Conservation (phyloP, 2,797 vertebrate species). For the Ibycter americanus region DNA sequence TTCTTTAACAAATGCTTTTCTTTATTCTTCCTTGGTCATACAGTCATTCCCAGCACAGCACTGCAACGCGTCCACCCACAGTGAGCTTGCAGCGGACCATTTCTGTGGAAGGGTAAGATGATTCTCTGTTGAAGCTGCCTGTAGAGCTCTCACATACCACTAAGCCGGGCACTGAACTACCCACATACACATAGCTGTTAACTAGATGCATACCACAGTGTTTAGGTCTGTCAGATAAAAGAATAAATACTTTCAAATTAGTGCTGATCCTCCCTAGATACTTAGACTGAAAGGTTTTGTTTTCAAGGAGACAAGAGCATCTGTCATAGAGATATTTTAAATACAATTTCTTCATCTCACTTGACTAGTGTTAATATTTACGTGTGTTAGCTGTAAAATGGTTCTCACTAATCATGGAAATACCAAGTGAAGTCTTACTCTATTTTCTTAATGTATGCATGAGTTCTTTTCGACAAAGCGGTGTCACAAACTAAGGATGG, state of each 20-base stretch:
- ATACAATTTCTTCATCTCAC: neutral
- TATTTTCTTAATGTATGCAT: neutral
- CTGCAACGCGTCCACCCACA: constrained; percentile 77
- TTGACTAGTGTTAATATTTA: neutral
- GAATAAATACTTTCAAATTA: neutral
- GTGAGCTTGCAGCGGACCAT: constrained; percentile 81
- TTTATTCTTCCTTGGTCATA: constrained; percentile 49
- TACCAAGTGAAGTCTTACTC: neutral
- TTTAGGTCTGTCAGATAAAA: neutral
- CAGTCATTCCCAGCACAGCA: constrained; percentile 82
- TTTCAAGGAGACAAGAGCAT: neutral
- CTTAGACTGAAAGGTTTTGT: neutral
- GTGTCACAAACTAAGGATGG: neutral
- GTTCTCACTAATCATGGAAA: neutral
- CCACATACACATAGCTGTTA: neutral
- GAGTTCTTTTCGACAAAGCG: neutral
- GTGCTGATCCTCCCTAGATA: neutral
- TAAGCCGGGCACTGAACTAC: neutral
- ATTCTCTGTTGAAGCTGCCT: constrained; percentile 22
- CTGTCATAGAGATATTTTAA: neutral
- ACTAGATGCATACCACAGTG: too few relatives aligned
- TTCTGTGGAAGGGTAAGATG: constrained; percentile 82
- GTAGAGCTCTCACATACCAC: neutral
- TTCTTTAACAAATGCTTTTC: constrained; percentile 52
- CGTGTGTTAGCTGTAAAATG: neutral